Conservation (phyloP, 37 sponge, comb jelly and placozoan species). For the Theonella swinhoei region DNA sequence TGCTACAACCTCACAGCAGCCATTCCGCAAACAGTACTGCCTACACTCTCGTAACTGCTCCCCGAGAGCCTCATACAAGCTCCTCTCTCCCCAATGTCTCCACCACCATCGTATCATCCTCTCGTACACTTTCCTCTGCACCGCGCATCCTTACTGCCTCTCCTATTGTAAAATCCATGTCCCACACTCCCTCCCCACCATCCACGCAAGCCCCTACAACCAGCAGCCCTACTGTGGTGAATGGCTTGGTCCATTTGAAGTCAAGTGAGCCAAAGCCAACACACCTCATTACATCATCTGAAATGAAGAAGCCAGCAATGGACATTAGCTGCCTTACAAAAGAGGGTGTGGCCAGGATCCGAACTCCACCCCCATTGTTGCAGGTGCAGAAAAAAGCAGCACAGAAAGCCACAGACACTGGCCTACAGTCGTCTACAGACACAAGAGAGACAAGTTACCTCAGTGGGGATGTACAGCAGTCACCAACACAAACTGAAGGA, state of each 20-base stretch:
- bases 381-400: not conserved
- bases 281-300: not conserved
- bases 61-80: not conserved
- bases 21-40: not conserved
- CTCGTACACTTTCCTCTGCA: not conserved
- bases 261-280: not conserved
- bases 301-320: not conserved
- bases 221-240: not conserved
- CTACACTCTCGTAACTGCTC: not conserved
- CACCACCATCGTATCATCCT: not conserved
- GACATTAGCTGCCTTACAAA: slow-evolving; percentile 17
- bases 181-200: not conserved
- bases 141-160: not conserved
- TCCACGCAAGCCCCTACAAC: slow-evolving; percentile 1
- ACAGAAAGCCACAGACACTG: not conserved
- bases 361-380: not conserved
- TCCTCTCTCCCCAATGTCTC: not conserved
- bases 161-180: not conserved
- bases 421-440: not conserved
- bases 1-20: not conserved
- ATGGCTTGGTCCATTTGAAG: not conserved
- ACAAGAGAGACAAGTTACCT: not conserved
- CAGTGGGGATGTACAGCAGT: not conserved
- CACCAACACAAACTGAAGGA: not conserved
- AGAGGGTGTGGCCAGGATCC: not conserved